Conservation (phyloP, 2,888 invertebrate species). For the Ophion ventricosus region DNA sequence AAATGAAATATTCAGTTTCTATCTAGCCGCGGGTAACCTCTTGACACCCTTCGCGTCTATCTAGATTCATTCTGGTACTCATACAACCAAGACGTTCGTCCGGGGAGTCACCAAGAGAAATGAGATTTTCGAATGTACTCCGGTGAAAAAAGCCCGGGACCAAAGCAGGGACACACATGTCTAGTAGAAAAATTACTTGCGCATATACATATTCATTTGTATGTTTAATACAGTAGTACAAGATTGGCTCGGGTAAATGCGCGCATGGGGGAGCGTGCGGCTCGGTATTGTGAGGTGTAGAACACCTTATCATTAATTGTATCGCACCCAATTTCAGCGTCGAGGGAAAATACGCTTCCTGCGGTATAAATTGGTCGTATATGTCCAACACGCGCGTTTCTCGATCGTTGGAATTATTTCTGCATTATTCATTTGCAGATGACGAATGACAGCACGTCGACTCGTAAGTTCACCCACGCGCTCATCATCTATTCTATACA, state of each 20-base stretch:
- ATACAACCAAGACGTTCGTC: slow-evolving; percentile 66
- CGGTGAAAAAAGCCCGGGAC: slow-evolving; percentile 12
- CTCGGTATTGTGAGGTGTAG: background rate
- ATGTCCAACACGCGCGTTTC: background rate
- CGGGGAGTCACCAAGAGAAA: slow-evolving; percentile 71
- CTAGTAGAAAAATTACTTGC: slow-evolving; percentile 27
- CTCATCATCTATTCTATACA: background rate
- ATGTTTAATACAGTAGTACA: slow-evolving; percentile 43
- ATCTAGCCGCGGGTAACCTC: slow-evolving; percentile 13
- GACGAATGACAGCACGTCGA: slow-evolving; percentile 30
- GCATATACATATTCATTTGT: slow-evolving; percentile 14
- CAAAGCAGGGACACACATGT: slow-evolving; percentile 27
- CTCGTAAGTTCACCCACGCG: slow-evolving; percentile 4
- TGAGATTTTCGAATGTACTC: slow-evolving; percentile 62
- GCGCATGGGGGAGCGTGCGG: background rate
- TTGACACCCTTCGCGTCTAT: background rate
- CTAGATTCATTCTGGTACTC: slow-evolving; percentile 48
- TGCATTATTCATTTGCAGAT: slow-evolving; percentile 45
- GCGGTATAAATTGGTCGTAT: slow-evolving; percentile 24
- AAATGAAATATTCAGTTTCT: slow-evolving; percentile 63
- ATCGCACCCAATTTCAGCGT: slow-evolving; percentile 31
- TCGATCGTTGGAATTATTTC: slow-evolving; percentile 35
- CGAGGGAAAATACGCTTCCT: slow-evolving; percentile 39
- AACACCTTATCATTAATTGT: slow-evolving; percentile 52
- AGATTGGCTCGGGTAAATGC: slow-evolving; percentile 21